phyloP scores from a whole-genome alignment of 1,140 invertebrate genomes.

The Contarinia nasturtii region DNA sequence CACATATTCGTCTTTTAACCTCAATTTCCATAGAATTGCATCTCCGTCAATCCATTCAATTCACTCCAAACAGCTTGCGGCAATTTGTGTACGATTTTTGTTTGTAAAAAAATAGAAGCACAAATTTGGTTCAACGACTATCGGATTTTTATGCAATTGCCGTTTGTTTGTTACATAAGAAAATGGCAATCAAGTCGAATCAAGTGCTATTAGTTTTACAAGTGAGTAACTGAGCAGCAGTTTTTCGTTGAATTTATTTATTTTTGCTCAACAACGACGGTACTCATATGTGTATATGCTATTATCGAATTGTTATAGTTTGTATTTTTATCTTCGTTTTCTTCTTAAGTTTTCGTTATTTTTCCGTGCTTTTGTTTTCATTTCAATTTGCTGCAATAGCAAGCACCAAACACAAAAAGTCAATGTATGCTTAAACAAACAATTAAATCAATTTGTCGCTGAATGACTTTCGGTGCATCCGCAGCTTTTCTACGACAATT shows the following conservation, averaged over 20 bases:
- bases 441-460: background rate
- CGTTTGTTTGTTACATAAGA: background rate
- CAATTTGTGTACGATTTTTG: too few relatives aligned
- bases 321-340: background rate
- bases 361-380: background rate
- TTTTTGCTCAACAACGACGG: background rate
- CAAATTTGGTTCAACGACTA: background rate
- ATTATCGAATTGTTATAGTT: too few relatives aligned
- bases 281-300: too few relatives aligned
- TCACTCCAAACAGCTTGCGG: background rate
- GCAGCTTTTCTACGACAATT: background rate
- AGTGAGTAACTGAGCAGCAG: background rate
- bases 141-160: background rate
- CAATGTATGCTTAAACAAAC: background rate
- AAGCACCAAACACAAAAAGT: background rate
- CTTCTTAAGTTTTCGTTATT: background rate
- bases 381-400: background rate
- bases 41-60: background rate
- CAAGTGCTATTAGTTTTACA: background rate
- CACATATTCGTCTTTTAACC: too few relatives aligned
- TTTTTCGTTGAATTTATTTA: background rate
- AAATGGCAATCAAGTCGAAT: background rate
- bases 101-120: too few relatives aligned
- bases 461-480: background rate
- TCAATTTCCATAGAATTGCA: background rate